Evolutionary conservation across 1,140 invertebrate species (phyloP).

Genomic region (Zaprionus ornatus): DNA sequence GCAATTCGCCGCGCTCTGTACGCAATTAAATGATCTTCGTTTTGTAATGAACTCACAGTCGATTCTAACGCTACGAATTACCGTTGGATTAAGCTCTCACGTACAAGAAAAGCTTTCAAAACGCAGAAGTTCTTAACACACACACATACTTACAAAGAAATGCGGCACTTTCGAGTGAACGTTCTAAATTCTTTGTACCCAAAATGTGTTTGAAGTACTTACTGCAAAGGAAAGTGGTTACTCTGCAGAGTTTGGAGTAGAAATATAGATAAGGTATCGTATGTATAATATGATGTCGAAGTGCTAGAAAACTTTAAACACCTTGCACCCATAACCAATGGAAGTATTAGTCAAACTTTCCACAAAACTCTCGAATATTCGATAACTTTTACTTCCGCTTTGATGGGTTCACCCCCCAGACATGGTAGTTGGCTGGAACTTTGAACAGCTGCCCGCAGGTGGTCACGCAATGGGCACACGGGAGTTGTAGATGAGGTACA

Average conservation of each 20-base stretch:
- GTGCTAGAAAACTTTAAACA: background rate
- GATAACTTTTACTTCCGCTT: background rate
- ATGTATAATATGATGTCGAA: background rate
- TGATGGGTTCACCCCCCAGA: no score
- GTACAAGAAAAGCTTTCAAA: background rate
- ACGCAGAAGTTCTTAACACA: background rate
- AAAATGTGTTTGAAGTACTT: background rate
- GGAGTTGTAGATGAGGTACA: no score
- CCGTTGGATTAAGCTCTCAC: constrained; percentile 14
- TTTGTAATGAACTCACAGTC: background rate
- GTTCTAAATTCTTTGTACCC: background rate
- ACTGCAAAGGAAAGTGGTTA: background rate
- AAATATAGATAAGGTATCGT: no score
- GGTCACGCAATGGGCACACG: background rate
- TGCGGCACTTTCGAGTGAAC: background rate
- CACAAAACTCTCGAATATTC: background rate
- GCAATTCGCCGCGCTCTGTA: background rate
- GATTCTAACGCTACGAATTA: background rate
- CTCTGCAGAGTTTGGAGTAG: background rate
- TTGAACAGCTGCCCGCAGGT: background rate
- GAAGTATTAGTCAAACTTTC: background rate
- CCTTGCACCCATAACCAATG: background rate
- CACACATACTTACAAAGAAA: no score
- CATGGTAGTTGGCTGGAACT: background rate
- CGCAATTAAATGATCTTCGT: background rate